Percentiles rank a stretch among this genome's conserved stretches.
phyloP scores from a whole-genome alignment of 2,797 vertebrate species.

The Malurus leucopterus region DNA sequence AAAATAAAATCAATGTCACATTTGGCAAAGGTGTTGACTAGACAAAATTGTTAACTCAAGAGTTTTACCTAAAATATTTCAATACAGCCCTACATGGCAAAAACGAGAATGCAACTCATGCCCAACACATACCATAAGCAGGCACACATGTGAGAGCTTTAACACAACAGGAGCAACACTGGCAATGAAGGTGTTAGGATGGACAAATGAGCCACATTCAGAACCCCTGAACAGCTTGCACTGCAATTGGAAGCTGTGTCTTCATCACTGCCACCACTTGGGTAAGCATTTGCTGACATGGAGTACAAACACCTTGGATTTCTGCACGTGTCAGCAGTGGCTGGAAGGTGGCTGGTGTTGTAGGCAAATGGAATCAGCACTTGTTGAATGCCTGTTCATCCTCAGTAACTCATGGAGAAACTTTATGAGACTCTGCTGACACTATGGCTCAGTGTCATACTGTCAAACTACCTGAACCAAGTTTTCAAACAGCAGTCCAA shows the following conservation, averaged over 20 bases:
- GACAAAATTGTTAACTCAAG: background rate
- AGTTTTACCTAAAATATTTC: background rate
- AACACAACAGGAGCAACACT: background rate
- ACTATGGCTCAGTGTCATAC: too few relatives aligned
- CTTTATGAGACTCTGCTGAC: background rate
- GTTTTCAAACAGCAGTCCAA: background rate
- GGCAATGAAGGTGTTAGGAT: background rate
- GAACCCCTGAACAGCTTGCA: background rate
- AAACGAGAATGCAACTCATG: background rate
- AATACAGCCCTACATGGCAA: background rate
- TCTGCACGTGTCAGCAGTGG: accelerated
- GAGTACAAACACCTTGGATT: background rate
- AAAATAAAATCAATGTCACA: background rate
- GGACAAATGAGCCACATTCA: background rate
- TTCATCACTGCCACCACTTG: background rate
- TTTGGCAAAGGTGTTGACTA: background rate
- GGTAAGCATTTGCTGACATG: accelerated
- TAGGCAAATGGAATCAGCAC: background rate
- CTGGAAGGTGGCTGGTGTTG: accelerated
- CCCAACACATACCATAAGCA: background rate
- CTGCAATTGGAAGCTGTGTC: background rate
- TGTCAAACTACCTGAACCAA: background rate
- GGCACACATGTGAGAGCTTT: background rate
- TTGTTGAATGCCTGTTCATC: background rate
- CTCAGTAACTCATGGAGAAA: background rate